Conservation (phyloP, 2,113 vertebrate species). For the Orientallactaga bullata region DNA sequence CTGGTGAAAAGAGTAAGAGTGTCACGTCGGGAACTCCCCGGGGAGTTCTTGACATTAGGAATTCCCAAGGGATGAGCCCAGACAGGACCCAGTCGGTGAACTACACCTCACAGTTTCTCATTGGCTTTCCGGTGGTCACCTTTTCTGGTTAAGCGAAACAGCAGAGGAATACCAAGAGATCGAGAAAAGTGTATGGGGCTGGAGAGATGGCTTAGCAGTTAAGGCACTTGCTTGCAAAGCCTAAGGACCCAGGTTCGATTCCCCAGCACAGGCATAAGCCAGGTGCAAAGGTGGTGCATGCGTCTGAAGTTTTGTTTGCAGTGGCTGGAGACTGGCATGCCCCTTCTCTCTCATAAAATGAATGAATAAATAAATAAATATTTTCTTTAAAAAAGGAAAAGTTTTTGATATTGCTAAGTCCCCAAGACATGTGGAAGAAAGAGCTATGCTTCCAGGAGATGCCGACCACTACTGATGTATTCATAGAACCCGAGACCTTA, state of each 20-base stretch:
- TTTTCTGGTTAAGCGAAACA: constrained; percentile 6
- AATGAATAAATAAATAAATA: no score
- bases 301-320: no score
- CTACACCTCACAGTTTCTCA: background rate
- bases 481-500: constrained; percentile 32
- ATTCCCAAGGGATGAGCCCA: background rate
- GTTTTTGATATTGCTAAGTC: background rate
- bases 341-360: no score
- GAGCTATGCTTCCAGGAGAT: background rate
- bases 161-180: background rate
- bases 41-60: constrained; percentile 23
- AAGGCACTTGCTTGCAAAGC: no score
- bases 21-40: constrained; percentile 17
- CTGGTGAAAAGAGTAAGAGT: background rate
- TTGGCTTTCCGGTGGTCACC: background rate
- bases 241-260: no score
- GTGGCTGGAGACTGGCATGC: no score
- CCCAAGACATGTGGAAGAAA: background rate
- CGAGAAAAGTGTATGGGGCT: background rate
- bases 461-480: background rate
- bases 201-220: no score
- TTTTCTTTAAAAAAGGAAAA: no score
- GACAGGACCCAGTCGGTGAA: background rate
- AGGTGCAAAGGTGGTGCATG: no score
- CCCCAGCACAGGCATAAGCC: no score